These are phyloP conservation scores for Streptopelia turtur DNA, from an alignment of 2,797 vertebrate species.

Conservation along the genomic window DNA sequence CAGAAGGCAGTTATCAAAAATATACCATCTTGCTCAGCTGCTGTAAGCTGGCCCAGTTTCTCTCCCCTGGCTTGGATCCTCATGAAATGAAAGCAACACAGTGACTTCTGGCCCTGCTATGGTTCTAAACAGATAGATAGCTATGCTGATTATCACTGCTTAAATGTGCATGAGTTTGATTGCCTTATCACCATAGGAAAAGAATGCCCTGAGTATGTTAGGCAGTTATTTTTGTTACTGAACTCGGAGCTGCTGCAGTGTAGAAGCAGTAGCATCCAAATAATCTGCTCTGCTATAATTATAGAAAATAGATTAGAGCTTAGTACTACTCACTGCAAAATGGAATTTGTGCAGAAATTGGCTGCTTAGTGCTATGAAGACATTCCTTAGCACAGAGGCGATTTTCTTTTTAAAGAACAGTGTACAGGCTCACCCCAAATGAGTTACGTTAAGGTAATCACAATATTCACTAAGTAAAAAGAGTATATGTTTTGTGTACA, in stretches of 20 bases:
- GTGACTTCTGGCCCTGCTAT: not conserved
- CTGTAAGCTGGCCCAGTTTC: conserved; percentile 15
- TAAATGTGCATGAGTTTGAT: conserved; percentile 9
- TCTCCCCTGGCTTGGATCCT: not conserved
- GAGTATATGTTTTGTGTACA: not conserved
- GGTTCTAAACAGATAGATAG: not conserved
- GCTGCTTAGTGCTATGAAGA: not conserved
- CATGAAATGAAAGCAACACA: not conserved
- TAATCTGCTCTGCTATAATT: not conserved
- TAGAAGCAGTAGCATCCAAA: not conserved
- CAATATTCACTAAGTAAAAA: not conserved
- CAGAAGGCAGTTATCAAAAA: conserved; percentile 62
- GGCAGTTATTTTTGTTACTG: not conserved
- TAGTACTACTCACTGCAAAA: not conserved
- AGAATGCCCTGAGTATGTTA: not conserved
- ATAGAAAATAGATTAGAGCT: not conserved
- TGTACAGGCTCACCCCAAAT: not conserved
- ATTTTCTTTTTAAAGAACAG: not conserved
- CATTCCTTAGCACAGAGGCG: not conserved
- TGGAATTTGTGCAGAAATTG: not conserved
- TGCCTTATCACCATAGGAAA: conserved; percentile 23
- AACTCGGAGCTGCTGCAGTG: not conserved
- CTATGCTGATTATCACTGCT: not conserved
- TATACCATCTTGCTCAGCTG: conserved; percentile 28
- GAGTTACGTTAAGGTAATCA: not conserved